phyloP scores from a whole-genome alignment of 2,113 vertebrate genomes.

The Tautogolabrus adspersus region DNA sequence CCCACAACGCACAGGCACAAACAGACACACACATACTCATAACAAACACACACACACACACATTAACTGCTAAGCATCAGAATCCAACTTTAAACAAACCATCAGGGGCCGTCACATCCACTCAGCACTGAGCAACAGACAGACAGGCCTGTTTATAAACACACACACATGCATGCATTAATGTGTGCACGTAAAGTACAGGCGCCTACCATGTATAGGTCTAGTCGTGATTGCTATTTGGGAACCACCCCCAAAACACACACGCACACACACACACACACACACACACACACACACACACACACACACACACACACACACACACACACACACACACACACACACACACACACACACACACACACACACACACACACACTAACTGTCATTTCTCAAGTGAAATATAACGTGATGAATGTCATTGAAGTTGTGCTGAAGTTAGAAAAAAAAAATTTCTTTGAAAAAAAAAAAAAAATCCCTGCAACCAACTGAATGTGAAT shows the following conservation, averaged over 20 bases:
- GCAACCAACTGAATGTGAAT: background rate
- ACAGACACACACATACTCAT: slow-evolving; percentile 26
- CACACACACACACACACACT: slow-evolving; percentile 12
- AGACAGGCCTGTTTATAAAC: slow-evolving; percentile 78
- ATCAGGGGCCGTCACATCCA: slow-evolving; percentile 78
- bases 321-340: too few relatives aligned
- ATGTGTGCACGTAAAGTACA: slow-evolving; percentile 47
- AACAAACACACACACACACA: slow-evolving; percentile 23
- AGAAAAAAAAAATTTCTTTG: background rate
- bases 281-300: background rate
- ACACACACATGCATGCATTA: slow-evolving; percentile 57
- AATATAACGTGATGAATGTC: slow-evolving; percentile 4
- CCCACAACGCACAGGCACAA: slow-evolving; percentile 22
- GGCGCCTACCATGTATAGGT: slow-evolving; percentile 36
- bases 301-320: background rate
- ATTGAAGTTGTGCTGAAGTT: background rate
- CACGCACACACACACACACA: slow-evolving; percentile 22
- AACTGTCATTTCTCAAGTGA: background rate
- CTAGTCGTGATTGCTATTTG: slow-evolving; percentile 70
- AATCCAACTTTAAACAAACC: slow-evolving; percentile 80
- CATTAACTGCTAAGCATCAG: slow-evolving; percentile 67
- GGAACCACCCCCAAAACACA: slow-evolving; percentile 20
- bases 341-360: slow-evolving; percentile 2
- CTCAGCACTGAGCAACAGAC: slow-evolving; percentile 73
- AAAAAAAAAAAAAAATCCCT: background rate